Percentiles rank a stretch among this genome's conserved stretches.
phyloP scores from a whole-genome alignment of 2,888 invertebrate species.

The Drosophila parthenogenetica region DNA sequence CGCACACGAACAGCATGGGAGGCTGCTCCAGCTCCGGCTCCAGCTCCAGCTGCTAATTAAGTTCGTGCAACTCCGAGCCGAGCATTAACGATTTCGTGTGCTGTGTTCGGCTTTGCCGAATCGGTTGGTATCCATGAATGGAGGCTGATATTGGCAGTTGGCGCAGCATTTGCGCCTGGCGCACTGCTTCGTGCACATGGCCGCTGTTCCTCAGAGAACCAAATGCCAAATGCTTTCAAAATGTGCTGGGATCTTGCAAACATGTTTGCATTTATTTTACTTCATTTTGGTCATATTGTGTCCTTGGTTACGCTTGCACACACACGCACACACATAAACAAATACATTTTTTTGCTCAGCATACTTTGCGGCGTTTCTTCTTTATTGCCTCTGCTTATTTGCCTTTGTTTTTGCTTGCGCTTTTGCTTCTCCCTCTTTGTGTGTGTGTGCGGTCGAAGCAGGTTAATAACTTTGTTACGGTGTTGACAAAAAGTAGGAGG shows the following conservation, averaged over 20 bases:
- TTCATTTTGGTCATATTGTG: slow-evolving; percentile 59
- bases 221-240: slow-evolving; percentile 2
- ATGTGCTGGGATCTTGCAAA: slow-evolving; percentile 56
- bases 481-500: slow-evolving; percentile 9
- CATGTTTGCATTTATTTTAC: slow-evolving; percentile 35
- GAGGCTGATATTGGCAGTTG: slow-evolving; percentile 69
- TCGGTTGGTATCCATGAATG: slow-evolving; percentile 78
- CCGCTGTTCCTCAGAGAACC: slow-evolving; percentile 35
- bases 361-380: slow-evolving; percentile 45
- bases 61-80: slow-evolving; percentile 29
- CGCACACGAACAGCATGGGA: slow-evolving; percentile 51
- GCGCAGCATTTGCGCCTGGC: slow-evolving; percentile 58
- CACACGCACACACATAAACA: slow-evolving; percentile 13
- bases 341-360: slow-evolving; percentile 28
- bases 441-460: slow-evolving; percentile 25
- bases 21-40: slow-evolving; percentile 19
- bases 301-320: slow-evolving; percentile 35
- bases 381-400: slow-evolving; percentile 45
- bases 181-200: slow-evolving; percentile 57
- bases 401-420: slow-evolving; percentile 42
- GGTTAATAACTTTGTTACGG: slow-evolving; percentile 40
- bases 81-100: background rate
- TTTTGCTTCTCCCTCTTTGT: background rate
- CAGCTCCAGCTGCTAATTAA: slow-evolving; percentile 13
- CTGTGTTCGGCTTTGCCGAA: slow-evolving; percentile 22